Base-by-base conservation (phyloP, 92 coral and sea anemone genomes). In the Zoanthus sociatus region DNA sequence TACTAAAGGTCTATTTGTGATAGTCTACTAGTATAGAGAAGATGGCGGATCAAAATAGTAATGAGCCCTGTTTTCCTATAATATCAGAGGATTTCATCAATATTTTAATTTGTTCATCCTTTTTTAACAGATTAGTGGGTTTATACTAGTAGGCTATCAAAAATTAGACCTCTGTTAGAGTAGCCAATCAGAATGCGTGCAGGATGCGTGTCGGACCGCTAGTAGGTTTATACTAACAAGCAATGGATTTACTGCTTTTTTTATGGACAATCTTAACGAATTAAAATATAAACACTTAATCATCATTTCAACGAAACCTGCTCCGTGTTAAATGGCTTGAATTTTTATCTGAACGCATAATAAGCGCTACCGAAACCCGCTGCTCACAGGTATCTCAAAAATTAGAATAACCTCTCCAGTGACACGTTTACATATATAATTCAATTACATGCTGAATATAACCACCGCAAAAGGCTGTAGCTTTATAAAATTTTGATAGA, bases 391-490 rank as follows among this genome's bases (percentile, higher is more conserved):
- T 20, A 60, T 13, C 20, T 2, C 20, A 60, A 60, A 60, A 6
- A 60, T 60, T 20, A 13, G 18, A 11, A 60, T 60, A 60, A 60
- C 18, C 15, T 15, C 15, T 60, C 20, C 17, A 13, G 17, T 60
- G 6, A 14, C 6, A 63, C 17, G 4, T 8, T 63, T 63, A 17
- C 9, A 20, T n/a, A 63, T 16, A 8, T 61, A 17, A 13, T 63
- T 5, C 21, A 63, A 17, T 63, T 3, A 63, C 21, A 37, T 37
- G 69, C n/a, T 63, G 30, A 63, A 5, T 18, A 17, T 63, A 63
- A n/a, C 69, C 26, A 17, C 69, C 21, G 69, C 69, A 63, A 63
- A 63, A 63, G 69, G 69, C 68, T 61, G 68, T 3, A 61, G 69
- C 21, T n/a, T 2, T 17, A 20, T 17, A 9, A 63, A 63, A 63